A percentile compares a stretch with the other conserved stretches of the same genome.
Evolutionary conservation across 2,888 invertebrate genomes (phyloP).

Genomic region (Aspidiotus destructor): DNA sequence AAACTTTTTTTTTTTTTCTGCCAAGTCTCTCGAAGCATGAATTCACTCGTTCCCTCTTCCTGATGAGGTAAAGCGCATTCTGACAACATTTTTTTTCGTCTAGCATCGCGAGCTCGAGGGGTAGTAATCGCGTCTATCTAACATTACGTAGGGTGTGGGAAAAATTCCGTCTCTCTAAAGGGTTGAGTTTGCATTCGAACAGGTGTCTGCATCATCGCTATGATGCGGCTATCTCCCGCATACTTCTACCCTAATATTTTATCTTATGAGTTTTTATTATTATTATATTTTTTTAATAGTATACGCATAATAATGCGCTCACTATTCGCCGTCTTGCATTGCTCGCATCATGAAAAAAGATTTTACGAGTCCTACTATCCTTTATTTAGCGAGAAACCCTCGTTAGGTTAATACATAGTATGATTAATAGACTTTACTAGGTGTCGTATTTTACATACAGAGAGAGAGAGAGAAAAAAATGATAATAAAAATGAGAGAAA

Average conservation of each 20-base stretch:
- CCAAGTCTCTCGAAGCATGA: constrained; percentile 27
- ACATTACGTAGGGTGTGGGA: constrained; percentile 28
- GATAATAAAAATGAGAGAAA: not conserved
- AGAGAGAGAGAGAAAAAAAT: not conserved
- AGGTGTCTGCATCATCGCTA: constrained; percentile 11
- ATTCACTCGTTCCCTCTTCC: constrained; percentile 11
- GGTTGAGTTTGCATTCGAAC: constrained; percentile 32
- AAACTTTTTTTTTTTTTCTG: constrained; percentile 19
- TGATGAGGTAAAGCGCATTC: constrained; percentile 24
- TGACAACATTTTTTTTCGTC: constrained; percentile 26
- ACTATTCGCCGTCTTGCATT: constrained; percentile 2
- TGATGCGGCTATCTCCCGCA: constrained; percentile 15
- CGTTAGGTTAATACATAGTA: constrained; percentile 17
- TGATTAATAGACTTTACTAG: constrained; percentile 20
- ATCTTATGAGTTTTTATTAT: constrained; percentile 17
- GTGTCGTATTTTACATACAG: constrained; percentile 22
- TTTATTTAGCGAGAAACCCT: constrained; percentile 17
- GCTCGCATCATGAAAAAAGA: constrained; percentile 20
- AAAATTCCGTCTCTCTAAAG: constrained; percentile 28
- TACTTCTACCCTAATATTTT: constrained; percentile 27
- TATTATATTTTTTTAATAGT: constrained; percentile 8
- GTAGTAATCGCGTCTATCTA: constrained; percentile 31
- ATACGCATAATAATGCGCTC: constrained; percentile 29
- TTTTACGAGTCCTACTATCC: constrained; percentile 21
- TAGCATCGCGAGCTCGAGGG: constrained; percentile 26